Evolutionary conservation across 1,140 invertebrate genomes (phyloP).

Genomic region (Caenorhabditis tropicalis): DNA sequence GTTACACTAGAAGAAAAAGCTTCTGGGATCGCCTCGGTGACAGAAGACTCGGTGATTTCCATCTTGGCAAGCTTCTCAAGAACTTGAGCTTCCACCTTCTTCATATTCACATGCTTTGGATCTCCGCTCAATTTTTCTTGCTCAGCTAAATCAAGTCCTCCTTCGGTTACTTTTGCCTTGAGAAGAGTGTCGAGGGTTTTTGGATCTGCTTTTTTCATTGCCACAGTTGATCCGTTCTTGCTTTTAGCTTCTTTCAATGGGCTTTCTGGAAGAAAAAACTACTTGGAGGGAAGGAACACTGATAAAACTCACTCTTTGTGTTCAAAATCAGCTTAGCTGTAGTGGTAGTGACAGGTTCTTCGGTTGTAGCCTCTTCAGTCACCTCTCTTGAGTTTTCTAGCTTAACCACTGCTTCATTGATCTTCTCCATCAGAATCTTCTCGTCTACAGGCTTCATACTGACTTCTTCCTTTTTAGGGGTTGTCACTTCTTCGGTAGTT

Average conservation of each 20-base stretch:
- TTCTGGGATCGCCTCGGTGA: background rate
- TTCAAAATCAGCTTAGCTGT: conserved; percentile 8
- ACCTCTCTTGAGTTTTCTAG: conserved; percentile 5
- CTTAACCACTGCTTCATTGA: conserved; percentile 7
- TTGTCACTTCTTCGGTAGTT: background rate
- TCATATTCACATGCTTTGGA: background rate
- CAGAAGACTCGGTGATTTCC: background rate
- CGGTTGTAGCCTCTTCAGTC: background rate
- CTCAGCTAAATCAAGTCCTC: background rate
- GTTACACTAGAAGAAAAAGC: background rate
- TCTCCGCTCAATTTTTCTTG: background rate
- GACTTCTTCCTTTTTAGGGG: conserved; percentile 37
- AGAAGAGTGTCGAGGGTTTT: background rate
- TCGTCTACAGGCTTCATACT: conserved; percentile 11
- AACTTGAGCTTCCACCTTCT: background rate
- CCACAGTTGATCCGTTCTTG: background rate
- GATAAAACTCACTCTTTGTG: background rate
- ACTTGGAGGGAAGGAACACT: too few species aligned
- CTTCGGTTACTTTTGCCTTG: background rate
- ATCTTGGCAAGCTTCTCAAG: background rate
- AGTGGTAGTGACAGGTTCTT: background rate
- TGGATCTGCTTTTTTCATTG: conserved; percentile 5
- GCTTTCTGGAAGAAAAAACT: background rate
- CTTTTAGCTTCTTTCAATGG: background rate
- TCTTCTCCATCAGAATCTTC: conserved; percentile 27